A percentile compares a stretch with the other conserved stretches of the same genome.
Conservation (phyloP, 1,140 invertebrate species). For the Sogatella furcifera region DNA sequence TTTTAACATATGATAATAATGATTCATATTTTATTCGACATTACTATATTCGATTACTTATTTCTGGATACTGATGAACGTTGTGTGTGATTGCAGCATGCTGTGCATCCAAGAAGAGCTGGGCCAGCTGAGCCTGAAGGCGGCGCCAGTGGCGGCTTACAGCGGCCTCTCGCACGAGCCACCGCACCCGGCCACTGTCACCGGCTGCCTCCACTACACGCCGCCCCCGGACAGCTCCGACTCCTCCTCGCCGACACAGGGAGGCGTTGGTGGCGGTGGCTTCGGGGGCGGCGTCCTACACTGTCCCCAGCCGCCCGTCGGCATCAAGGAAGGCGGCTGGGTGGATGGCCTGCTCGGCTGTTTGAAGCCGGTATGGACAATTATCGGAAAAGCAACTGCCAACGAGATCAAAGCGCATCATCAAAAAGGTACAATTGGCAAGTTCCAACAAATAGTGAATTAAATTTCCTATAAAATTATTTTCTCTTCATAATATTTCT, state of each 20-base stretch:
- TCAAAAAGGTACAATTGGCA: conserved; percentile 21
- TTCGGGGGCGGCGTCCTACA: conserved; percentile 22
- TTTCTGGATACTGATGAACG: too few relatives aligned
- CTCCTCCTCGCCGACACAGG: conserved; percentile 14
- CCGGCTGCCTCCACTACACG: neutral
- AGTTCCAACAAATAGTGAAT: too few relatives aligned
- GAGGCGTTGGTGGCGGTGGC: conserved; percentile 25
- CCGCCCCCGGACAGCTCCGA: conserved; percentile 1
- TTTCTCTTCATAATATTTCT: too few relatives aligned
- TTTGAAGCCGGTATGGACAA: conserved; percentile 70
- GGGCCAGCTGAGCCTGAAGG: conserved; percentile 38
- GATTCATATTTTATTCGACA: too few relatives aligned
- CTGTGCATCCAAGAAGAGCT: conserved; percentile 54
- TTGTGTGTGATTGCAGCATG: conserved; percentile 38
- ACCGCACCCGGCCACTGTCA: neutral
- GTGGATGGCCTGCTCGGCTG: conserved; percentile 77
- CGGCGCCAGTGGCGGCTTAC: neutral
- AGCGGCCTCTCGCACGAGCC: neutral
- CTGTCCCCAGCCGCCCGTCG: neutral
- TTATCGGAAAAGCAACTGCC: conserved; percentile 65
- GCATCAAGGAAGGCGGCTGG: conserved; percentile 43
- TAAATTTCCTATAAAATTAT: too few relatives aligned
- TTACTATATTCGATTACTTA: too few relatives aligned
- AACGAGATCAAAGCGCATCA: conserved; percentile 52
- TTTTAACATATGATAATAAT: too few relatives aligned